Percentiles rank a stretch among this genome's conserved stretches.
Conservation (phyloP, 2,113 vertebrate species). For the Scolopax mira region DNA sequence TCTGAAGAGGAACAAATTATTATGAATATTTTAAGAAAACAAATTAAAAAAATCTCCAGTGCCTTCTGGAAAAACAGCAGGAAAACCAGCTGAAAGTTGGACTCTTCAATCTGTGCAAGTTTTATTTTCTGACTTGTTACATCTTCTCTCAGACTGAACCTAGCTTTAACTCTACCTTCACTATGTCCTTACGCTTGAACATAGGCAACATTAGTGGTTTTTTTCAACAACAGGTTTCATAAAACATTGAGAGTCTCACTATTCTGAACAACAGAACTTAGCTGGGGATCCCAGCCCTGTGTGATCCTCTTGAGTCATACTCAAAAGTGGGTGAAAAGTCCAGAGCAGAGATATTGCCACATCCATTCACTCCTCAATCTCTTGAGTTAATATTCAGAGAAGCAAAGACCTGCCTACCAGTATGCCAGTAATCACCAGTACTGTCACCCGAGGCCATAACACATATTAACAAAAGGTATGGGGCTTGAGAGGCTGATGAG, state of each 20-base stretch:
- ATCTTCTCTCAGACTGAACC: not conserved
- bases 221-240: not conserved
- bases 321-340: not conserved
- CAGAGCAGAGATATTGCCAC: fast-evolving
- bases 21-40: not conserved
- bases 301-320: not conserved
- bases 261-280: not conserved
- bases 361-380: not conserved
- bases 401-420: not conserved
- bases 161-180: not conserved
- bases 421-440: no score
- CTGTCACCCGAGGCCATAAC: fast-evolving
- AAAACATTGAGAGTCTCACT: fast-evolving
- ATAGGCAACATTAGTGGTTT: fast-evolving
- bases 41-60: not conserved
- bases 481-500: not conserved
- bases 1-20: not conserved
- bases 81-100: not conserved
- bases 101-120: not conserved
- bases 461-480: not conserved
- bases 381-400: not conserved
- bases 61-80: slow-evolving; percentile 18
- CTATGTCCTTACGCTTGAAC: not conserved
- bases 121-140: not conserved
- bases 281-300: not conserved